Conservation (phyloP, 2,888 invertebrate genomes). For the Tetranychus piercei region DNA sequence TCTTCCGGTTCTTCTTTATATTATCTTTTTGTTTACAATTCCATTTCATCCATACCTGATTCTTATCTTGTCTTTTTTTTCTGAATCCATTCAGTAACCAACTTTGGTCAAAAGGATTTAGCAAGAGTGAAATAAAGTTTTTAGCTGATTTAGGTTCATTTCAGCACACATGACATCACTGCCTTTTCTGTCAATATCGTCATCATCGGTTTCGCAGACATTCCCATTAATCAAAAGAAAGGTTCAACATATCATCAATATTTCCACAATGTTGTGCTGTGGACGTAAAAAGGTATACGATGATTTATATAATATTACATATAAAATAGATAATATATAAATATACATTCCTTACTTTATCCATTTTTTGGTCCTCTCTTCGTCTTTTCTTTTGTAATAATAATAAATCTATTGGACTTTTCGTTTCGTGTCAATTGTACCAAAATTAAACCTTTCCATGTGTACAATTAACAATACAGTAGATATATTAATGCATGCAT, state of each 20-base stretch:
- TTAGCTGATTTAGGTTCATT: not conserved
- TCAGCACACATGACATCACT: constrained; percentile 11
- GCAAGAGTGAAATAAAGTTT: not conserved
- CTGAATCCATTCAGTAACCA: no score
- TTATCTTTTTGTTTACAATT: no score
- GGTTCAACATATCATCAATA: constrained; percentile 25
- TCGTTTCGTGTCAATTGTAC: no score
- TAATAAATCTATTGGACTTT: not conserved
- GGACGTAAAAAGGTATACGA: constrained; percentile 27
- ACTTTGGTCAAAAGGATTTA: no score
- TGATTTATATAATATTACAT: no score
- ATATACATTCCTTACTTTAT: not conserved
- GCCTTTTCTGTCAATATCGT: not conserved
- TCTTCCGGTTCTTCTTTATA: no score
- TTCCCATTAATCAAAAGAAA: constrained; percentile 25
- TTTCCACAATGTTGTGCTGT: constrained; percentile 28
- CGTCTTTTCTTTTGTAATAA: not conserved
- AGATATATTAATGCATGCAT: no score
- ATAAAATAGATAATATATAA: constrained; percentile 5
- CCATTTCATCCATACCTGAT: no score
- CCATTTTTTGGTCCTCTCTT: not conserved
- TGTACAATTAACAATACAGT: no score
- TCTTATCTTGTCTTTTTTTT: no score
- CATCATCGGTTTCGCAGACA: constrained; percentile 14
- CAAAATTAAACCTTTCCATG: no score